Conservation (phyloP, 2,888 invertebrate genomes). For the Drosophila peninsularis region DNA sequence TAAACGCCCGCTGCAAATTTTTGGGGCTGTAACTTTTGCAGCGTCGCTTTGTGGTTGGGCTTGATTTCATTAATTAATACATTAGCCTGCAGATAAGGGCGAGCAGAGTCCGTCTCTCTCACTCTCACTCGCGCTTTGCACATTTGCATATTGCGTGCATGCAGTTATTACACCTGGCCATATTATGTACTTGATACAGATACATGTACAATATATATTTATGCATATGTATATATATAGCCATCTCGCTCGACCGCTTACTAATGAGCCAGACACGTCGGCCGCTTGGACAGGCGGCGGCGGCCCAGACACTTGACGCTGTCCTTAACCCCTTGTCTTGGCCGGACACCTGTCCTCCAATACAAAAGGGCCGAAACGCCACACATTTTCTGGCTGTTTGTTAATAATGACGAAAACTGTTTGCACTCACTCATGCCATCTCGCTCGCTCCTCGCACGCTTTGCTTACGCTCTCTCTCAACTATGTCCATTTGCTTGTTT, state of each 20-base stretch:
- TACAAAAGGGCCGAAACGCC: constrained; percentile 45
- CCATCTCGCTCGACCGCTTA: constrained; percentile 43
- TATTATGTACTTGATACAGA: constrained; percentile 43
- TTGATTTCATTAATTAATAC: constrained; percentile 64
- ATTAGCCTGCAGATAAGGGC: constrained; percentile 56
- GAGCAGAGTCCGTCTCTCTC: constrained; percentile 16
- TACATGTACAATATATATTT: background rate
- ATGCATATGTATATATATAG: constrained; percentile 8
- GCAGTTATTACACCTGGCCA: constrained; percentile 71
- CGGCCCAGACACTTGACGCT: constrained; percentile 19
- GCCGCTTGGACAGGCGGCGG: constrained; percentile 18
- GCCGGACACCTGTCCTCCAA: constrained; percentile 50
- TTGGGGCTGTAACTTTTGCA: constrained; percentile 33
- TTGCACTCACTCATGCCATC: constrained; percentile 45
- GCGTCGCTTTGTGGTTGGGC: constrained; percentile 40
- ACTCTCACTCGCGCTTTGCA: background rate
- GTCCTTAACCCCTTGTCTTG: constrained; percentile 39
- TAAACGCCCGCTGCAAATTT: constrained; percentile 42
- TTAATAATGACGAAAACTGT: constrained; percentile 59
- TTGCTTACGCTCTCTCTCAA: constrained; percentile 42
- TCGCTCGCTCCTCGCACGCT: constrained; percentile 15
- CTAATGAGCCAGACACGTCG: constrained; percentile 51
- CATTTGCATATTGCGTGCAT: constrained; percentile 73
- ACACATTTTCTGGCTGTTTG: constrained; percentile 59
- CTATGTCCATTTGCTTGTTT: constrained; percentile 15